Conservation (phyloP, 2,797 vertebrate genomes). For the Phaenicophaeus curvirostris region DNA sequence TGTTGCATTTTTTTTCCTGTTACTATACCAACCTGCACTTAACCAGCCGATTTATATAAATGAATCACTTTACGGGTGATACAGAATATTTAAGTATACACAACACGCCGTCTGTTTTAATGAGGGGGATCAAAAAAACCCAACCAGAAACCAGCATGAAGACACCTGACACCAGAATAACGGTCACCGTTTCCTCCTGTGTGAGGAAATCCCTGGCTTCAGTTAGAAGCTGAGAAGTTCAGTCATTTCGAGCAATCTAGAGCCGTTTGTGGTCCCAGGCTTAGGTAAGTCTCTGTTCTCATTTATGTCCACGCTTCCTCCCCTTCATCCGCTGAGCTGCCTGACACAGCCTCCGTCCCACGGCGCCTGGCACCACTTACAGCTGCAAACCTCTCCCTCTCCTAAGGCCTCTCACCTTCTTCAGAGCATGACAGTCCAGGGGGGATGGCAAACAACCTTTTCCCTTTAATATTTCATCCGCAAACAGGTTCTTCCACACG, state of each 20-base stretch:
- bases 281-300: constrained; percentile 26
- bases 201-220: constrained; percentile 57
- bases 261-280: constrained; percentile 45
- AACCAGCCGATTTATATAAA: constrained; percentile 8
- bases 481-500: not conserved
- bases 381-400: not conserved
- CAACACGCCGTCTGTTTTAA: not conserved
- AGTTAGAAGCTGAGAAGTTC: constrained; percentile 24
- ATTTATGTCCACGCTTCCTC: not conserved
- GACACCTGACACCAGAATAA: constrained; percentile 58
- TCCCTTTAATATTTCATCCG: not conserved
- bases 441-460: not conserved
- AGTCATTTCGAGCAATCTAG: constrained; percentile 10
- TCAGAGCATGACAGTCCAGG: not conserved
- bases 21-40: constrained; percentile 47
- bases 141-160: not conserved
- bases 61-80: not conserved
- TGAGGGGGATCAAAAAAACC: not conserved
- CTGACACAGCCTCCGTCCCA: not conserved
- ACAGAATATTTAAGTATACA: not conserved
- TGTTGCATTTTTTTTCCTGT: not conserved
- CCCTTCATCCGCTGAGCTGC: not conserved
- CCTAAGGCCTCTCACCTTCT: not conserved
- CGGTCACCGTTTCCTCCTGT: constrained; percentile 48
- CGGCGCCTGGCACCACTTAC: not conserved